Evolutionary conservation across 2,797 vertebrate species (phyloP).

Genomic region (Cyclura pinguis): DNA sequence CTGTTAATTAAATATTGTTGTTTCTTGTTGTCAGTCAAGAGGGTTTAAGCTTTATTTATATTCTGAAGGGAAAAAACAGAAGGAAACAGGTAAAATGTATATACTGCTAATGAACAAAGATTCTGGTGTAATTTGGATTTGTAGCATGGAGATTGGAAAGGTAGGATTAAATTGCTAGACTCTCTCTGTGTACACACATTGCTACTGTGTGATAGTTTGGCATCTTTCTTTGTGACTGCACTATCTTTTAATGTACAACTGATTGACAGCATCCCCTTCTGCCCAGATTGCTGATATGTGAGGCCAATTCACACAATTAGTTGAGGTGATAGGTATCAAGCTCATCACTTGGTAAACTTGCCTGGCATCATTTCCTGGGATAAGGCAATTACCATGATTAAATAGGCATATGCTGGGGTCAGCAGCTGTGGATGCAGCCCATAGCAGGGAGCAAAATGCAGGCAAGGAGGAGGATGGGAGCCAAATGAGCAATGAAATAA

Average conservation of each 20-base stretch:
- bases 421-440: slow-evolving; percentile 41
- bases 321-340: slow-evolving; percentile 46
- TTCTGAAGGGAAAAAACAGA: slow-evolving; percentile 54
- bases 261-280: slow-evolving; percentile 46
- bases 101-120: slow-evolving; percentile 61
- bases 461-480: background rate
- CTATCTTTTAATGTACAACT: slow-evolving; percentile 43
- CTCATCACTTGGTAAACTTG: slow-evolving; percentile 52
- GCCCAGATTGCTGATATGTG: slow-evolving; percentile 11
- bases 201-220: slow-evolving; percentile 52
- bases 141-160: slow-evolving; percentile 34
- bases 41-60: slow-evolving; percentile 69
- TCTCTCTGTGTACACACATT: background rate
- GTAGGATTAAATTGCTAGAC: slow-evolving; percentile 55
- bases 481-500: slow-evolving; percentile 22
- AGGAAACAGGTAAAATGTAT: slow-evolving; percentile 66
- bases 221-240: slow-evolving; percentile 34
- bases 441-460: slow-evolving; percentile 30
- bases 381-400: slow-evolving; percentile 51
- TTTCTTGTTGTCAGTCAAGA: slow-evolving; percentile 67
- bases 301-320: slow-evolving; percentile 50
- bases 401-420: slow-evolving; percentile 47
- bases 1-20: slow-evolving; percentile 78
- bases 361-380: slow-evolving; percentile 45
- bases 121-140: slow-evolving; percentile 62